Percentiles rank a stretch among this genome's conserved stretches.
Conservation (phyloP, 1,140 invertebrate genomes). For the Rhyacophila brunnea region DNA sequence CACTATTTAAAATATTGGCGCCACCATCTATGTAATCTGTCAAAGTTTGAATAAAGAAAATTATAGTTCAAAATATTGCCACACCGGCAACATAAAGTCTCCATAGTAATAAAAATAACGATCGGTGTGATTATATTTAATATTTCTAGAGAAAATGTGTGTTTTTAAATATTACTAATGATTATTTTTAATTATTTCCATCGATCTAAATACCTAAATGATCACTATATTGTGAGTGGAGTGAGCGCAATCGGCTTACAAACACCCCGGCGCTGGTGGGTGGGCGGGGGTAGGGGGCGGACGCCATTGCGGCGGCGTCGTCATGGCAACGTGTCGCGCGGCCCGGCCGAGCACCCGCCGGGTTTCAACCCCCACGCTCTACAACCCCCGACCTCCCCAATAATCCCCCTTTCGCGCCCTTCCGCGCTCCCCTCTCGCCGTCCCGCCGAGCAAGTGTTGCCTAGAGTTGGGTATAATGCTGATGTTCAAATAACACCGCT, state of each 20-base stretch:
- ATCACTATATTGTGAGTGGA: background rate
- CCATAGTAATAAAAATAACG: no score
- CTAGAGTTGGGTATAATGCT: background rate
- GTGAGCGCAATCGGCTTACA: slow-evolving; percentile 19
- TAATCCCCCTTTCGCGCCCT: background rate
- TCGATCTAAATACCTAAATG: no score
- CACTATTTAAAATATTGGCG: no score
- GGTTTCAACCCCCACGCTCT: background rate
- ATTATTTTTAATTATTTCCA: no score
- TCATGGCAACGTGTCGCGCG: slow-evolving; percentile 33
- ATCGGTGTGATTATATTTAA: no score
- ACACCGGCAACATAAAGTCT: no score
- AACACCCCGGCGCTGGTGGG: slow-evolving; percentile 14
- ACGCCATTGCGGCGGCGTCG: slow-evolving; percentile 36
- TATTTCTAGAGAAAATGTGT: no score
- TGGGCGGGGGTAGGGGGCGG: slow-evolving; percentile 12
- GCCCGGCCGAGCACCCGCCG: slow-evolving; percentile 15
- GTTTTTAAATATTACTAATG: no score
- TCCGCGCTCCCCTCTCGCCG: background rate
- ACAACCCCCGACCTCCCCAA: slow-evolving; percentile 1
- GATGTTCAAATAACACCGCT: no score
- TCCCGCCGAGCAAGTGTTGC: slow-evolving; percentile 4
- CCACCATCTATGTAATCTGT: no score
- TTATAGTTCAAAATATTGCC: no score
- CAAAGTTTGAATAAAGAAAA: no score